phyloP scores from a whole-genome alignment of 2,113 vertebrate species.

The Mormoops blainvillei region DNA sequence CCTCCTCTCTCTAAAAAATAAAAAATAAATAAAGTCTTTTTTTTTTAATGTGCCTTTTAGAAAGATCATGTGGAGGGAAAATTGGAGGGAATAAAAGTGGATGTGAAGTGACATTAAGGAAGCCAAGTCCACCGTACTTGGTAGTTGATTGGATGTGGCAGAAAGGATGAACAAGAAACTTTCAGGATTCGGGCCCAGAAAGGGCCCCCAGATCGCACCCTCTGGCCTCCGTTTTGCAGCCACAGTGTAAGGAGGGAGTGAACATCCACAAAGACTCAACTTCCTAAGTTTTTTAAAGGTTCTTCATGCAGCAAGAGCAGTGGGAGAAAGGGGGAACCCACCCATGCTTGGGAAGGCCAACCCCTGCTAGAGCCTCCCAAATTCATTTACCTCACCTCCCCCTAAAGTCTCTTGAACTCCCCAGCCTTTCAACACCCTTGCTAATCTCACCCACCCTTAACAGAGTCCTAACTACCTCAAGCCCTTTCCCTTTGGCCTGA shows the following conservation, averaged over 20 bases:
- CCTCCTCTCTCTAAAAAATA: no score
- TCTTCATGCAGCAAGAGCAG: not conserved
- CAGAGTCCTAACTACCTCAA: not conserved
- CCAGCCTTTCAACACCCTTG: not conserved
- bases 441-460: not conserved
- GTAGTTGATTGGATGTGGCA: not conserved
- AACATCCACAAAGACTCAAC: not conserved
- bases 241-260: not conserved
- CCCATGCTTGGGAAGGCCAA: not conserved
- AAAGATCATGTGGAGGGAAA: not conserved
- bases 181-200: not conserved
- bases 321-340: not conserved
- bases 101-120: not conserved
- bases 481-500: not conserved
- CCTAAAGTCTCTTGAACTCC: not conserved
- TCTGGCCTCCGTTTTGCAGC: not conserved
- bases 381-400: not conserved
- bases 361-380: not conserved
- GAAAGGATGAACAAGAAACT: not conserved
- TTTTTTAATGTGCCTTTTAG: not conserved
- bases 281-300: not conserved
- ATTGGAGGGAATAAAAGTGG: not conserved
- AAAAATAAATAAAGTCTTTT: no score
- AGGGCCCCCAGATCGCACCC: not conserved
- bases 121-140: not conserved